Percentiles rank a stretch among this genome's conserved stretches.
phyloP scores from a whole-genome alignment of 2,888 invertebrate genomes.

The Eupeodes latifasciatus region DNA sequence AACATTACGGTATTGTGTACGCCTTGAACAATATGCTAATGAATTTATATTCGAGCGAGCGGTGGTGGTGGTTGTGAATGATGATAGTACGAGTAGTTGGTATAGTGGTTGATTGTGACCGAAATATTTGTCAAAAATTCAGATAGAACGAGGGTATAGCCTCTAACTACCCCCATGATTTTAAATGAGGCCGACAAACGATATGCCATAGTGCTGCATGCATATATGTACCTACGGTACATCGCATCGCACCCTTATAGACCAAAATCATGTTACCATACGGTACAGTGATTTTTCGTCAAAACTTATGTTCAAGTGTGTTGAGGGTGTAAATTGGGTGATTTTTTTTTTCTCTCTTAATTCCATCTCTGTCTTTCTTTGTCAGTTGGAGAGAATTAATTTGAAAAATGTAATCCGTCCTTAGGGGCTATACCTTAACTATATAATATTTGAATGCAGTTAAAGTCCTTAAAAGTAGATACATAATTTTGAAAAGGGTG shows the following conservation, averaged over 20 bases:
- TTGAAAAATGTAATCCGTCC: conserved; percentile 5
- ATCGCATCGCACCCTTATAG: conserved; percentile 58
- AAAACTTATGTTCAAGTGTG: conserved; percentile 71
- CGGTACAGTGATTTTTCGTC: conserved; percentile 71
- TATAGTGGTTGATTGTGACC: conserved; percentile 1
- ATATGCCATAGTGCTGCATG: no score
- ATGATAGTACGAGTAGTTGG: background rate
- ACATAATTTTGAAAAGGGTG: conserved; percentile 19
- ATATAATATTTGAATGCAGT: conserved; percentile 9
- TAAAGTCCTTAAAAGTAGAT: background rate
- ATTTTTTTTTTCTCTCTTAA: background rate
- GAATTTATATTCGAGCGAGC: conserved; percentile 58
- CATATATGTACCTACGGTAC: background rate
- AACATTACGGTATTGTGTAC: conserved; percentile 61
- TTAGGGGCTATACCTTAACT: conserved; percentile 19
- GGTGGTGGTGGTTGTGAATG: conserved; percentile 5
- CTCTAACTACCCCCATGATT: conserved; percentile 51
- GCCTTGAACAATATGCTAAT: conserved; percentile 73
- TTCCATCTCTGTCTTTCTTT: background rate
- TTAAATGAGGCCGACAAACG: conserved; percentile 18
- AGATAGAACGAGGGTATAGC: conserved; percentile 27
- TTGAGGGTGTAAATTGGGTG: conserved; percentile 75
- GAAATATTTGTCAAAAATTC: conserved; percentile 28
- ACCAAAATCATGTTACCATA: conserved; percentile 67
- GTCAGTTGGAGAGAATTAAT: background rate